Evolutionary conservation across 2,888 invertebrate genomes (phyloP).

Genomic region (Caenorhabditis panamensis): DNA sequence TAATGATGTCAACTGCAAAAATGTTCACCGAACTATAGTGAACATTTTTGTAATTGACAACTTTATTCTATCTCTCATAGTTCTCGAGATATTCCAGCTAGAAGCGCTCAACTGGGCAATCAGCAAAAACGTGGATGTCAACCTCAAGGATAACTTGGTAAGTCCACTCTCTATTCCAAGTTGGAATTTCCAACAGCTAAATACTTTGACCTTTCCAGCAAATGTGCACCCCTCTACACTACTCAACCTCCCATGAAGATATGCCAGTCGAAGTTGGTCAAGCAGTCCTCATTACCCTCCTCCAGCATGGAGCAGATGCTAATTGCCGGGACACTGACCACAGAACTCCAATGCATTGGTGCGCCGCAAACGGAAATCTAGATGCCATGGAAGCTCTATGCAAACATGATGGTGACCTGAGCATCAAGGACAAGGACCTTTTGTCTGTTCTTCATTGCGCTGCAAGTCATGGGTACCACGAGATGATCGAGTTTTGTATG

Average conservation of each 20-base stretch:
- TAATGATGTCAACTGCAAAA: too few species aligned
- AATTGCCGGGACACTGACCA: slow-evolving; percentile 93
- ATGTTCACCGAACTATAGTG: too few species aligned
- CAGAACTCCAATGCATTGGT: slow-evolving; percentile 95
- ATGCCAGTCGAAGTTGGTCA: slow-evolving; percentile 66
- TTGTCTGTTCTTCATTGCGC: slow-evolving; percentile 97
- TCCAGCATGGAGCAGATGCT: slow-evolving; percentile 86
- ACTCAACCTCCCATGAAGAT: slow-evolving; percentile 90
- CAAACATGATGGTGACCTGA: slow-evolving; percentile 90
- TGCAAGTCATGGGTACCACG: slow-evolving; percentile 94
- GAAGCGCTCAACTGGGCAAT: slow-evolving; percentile 70
- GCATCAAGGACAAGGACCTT: slow-evolving; percentile 92
- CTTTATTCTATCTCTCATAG: too few species aligned
- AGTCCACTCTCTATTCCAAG: not conserved
- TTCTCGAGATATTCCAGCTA: too few species aligned
- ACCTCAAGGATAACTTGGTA: slow-evolving; percentile 64
- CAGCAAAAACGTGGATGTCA: slow-evolving; percentile 67
- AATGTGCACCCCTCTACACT: slow-evolving; percentile 96
- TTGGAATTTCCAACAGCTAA: too few species aligned
- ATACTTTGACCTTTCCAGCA: slow-evolving; percentile 84
- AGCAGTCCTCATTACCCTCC: slow-evolving; percentile 72
- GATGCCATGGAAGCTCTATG: slow-evolving; percentile 92
- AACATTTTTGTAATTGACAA: too few species aligned
- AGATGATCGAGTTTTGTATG: slow-evolving; percentile 81
- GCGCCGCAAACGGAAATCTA: slow-evolving; percentile 95